Evolutionary conservation across 2,888 invertebrate genomes (phyloP).

Genomic region (Cephus sareptanus): DNA sequence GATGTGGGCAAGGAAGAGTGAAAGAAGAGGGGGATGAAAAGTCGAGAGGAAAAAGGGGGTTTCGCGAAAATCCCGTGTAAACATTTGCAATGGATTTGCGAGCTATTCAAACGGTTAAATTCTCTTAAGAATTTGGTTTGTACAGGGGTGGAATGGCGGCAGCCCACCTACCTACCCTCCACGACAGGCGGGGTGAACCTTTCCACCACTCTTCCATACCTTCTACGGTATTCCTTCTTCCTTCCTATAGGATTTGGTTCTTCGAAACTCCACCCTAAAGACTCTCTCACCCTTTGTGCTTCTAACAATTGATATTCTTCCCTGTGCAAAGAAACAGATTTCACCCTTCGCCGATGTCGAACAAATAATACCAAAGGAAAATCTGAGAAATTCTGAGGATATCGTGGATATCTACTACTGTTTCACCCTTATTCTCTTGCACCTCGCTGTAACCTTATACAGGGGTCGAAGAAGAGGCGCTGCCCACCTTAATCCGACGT

Average conservation of each 20-base stretch:
- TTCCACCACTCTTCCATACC: slow-evolving; percentile 33
- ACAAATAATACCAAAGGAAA: slow-evolving; percentile 61
- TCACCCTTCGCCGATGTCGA: slow-evolving; percentile 57
- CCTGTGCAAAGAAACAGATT: slow-evolving; percentile 64
- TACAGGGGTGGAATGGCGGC: slow-evolving; percentile 47
- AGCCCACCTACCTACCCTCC: slow-evolving; percentile 26
- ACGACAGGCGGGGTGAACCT: slow-evolving; percentile 22
- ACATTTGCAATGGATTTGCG: slow-evolving; percentile 67
- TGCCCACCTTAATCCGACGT: background rate
- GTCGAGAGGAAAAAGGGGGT: slow-evolving; percentile 27
- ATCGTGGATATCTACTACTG: background rate
- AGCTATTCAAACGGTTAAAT: slow-evolving; percentile 67
- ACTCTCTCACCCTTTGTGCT: slow-evolving; percentile 59
- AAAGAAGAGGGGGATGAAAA: slow-evolving; percentile 13
- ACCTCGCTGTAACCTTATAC: background rate
- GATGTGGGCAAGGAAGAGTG: slow-evolving; percentile 14
- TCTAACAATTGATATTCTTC: slow-evolving; percentile 67
- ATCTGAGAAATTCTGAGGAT: slow-evolving; percentile 52
- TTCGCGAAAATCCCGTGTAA: slow-evolving; percentile 63
- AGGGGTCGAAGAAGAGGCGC: background rate
- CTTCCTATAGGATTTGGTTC: slow-evolving; percentile 20
- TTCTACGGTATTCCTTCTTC: slow-evolving; percentile 41
- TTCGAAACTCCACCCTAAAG: background rate
- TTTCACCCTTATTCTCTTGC: background rate
- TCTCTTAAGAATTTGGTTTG: slow-evolving; percentile 67